Conservation (phyloP, 2,113 vertebrate genomes). For the Phrynosoma blainvillii region DNA sequence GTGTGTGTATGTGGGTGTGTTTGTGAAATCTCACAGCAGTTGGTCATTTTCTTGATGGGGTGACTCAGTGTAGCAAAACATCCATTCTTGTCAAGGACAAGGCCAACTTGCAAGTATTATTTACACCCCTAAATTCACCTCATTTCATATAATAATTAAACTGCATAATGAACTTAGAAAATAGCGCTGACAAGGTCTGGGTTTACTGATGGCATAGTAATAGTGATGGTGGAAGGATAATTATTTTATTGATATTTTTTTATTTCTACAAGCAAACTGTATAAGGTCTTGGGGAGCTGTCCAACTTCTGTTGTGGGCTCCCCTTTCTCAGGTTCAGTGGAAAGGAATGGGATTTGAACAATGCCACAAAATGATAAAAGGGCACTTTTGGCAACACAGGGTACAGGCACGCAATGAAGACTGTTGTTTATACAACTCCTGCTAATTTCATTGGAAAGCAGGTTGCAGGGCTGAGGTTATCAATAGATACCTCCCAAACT, state of each 20-base stretch:
- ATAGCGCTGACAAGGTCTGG: neutral
- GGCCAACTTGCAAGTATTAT: too few relatives aligned
- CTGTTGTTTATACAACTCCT: neutral
- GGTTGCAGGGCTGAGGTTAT: neutral
- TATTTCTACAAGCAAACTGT: too few relatives aligned
- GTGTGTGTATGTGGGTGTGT: too few relatives aligned
- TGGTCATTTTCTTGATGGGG: too few relatives aligned
- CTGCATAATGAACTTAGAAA: neutral
- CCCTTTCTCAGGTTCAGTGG: neutral
- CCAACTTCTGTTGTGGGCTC: constrained; percentile 2
- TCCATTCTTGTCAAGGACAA: too few relatives aligned
- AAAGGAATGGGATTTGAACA: neutral
- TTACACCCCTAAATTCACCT: neutral
- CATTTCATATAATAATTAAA: neutral
- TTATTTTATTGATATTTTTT: neutral
- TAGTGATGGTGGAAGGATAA: neutral
- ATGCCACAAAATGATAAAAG: neutral
- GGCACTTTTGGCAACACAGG: neutral
- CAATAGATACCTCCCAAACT: neutral
- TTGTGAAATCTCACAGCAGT: too few relatives aligned
- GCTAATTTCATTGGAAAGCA: neutral
- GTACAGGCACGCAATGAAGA: too few relatives aligned
- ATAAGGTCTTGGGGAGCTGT: neutral
- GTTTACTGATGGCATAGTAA: neutral
- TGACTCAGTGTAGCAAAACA: too few relatives aligned